phyloP scores from a whole-genome alignment of 2,113 vertebrate genomes.

The Dinomys branickii region DNA sequence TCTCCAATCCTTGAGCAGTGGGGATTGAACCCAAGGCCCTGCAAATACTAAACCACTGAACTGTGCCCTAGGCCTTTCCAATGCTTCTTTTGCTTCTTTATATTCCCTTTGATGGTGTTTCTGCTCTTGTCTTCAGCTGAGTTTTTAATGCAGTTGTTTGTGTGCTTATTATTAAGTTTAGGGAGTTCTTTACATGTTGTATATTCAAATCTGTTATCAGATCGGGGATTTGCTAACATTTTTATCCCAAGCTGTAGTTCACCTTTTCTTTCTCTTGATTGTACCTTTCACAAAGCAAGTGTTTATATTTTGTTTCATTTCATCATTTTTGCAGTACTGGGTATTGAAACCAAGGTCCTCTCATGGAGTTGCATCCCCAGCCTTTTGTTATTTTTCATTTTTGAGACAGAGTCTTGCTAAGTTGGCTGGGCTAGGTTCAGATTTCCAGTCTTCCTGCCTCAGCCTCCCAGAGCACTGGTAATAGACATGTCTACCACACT shows the following conservation, averaged over 20 bases:
- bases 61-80: background rate
- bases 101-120: background rate
- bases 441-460: background rate
- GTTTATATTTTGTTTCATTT: background rate
- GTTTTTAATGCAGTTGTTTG: background rate
- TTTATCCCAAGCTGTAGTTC: background rate
- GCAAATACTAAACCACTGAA: background rate
- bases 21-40: background rate
- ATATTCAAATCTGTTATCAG: background rate
- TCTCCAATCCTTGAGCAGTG: background rate
- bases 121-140: background rate
- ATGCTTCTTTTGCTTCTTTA: background rate
- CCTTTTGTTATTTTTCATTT: background rate
- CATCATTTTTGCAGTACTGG: background rate
- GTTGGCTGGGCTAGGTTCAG: background rate
- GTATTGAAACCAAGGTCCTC: background rate
- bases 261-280: background rate
- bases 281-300: background rate
- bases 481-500: background rate
- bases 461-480: background rate
- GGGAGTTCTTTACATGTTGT: background rate
- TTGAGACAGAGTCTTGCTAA: background rate
- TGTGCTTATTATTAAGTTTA: background rate
- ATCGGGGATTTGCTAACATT: background rate
- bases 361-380: background rate